phyloP scores from a whole-genome alignment of 2,113 vertebrate species.

The Anarhynchus alexandrinus region DNA sequence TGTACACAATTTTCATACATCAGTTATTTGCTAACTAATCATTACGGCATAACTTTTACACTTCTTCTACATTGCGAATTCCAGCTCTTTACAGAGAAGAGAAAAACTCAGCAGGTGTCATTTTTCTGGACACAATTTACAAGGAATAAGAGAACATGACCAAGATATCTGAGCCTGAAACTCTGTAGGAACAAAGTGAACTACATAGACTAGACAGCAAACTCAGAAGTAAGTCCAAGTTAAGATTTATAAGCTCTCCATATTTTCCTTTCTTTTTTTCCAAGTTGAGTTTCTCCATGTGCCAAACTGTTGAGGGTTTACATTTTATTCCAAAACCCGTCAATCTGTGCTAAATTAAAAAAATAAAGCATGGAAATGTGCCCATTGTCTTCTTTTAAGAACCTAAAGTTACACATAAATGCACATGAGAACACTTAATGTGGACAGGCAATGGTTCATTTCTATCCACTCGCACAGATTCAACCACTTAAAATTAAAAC shows the following conservation, averaged over 20 bases:
- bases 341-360: constrained; percentile 64
- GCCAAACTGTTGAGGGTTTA: constrained; percentile 70
- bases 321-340: constrained; percentile 69
- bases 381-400: constrained; percentile 61
- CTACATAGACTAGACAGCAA: constrained; percentile 55
- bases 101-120: constrained; percentile 74
- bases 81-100: constrained; percentile 47
- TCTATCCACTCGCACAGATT: neutral
- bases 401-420: neutral
- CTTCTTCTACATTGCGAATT: neutral
- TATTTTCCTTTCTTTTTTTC: constrained; percentile 63
- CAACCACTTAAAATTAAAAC: neutral
- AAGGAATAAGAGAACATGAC: constrained; percentile 55
- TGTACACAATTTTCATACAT: neutral
- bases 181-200: constrained; percentile 65
- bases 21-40: neutral
- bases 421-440: neutral
- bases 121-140: constrained; percentile 66
- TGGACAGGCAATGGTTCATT: neutral
- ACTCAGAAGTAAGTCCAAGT: constrained; percentile 45
- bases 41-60: neutral
- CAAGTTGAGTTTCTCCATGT: constrained; percentile 37
- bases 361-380: constrained; percentile 60
- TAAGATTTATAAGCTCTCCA: constrained; percentile 65
- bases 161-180: constrained; percentile 60